Evolutionary conservation across 2,797 vertebrate genomes (phyloP).

Genomic region (Aratinga solstitialis): DNA sequence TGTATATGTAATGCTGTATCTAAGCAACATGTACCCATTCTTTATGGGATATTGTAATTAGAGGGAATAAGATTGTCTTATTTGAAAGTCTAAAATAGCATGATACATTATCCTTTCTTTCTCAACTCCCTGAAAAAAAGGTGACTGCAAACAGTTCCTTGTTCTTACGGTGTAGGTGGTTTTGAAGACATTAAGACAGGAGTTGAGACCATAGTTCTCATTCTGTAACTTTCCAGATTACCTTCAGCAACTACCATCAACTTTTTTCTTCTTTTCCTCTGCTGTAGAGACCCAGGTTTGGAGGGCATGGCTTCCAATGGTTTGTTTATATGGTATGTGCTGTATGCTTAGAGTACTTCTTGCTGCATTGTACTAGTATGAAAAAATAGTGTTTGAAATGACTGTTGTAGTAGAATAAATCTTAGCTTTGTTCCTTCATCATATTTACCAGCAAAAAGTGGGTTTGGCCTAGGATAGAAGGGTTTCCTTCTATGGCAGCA

Average conservation of each 20-base stretch:
- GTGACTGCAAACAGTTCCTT: neutral
- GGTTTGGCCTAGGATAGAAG: neutral
- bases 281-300: neutral
- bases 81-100: neutral
- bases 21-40: conserved; percentile 22
- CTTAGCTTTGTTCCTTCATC: neutral
- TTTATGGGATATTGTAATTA: neutral
- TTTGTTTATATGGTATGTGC: neutral
- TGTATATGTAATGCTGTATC: neutral
- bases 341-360: neutral
- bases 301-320: neutral
- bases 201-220: neutral
- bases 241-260: neutral
- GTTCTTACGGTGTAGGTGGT: neutral
- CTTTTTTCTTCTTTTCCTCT: neutral
- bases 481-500: neutral
- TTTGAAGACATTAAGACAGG: neutral
- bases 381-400: neutral
- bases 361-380: neutral
- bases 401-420: neutral
- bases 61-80: neutral
- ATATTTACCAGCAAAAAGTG: neutral
- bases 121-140: neutral
- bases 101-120: neutral
- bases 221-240: neutral